Evolutionary conservation across 2,888 invertebrate species (phyloP).

Genomic region (Helleia helle): DNA sequence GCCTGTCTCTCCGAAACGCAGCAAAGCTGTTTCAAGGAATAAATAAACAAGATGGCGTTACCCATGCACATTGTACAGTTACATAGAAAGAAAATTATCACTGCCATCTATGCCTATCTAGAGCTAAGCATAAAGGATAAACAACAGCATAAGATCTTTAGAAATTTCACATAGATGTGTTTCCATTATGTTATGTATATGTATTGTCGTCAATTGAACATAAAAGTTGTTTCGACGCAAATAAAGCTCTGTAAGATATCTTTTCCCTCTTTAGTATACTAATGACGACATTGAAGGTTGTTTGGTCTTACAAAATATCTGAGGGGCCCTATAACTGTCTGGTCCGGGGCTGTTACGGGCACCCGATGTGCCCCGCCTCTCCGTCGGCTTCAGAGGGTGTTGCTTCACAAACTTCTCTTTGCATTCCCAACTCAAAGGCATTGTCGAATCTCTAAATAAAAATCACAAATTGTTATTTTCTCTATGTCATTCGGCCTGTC

Average conservation of each 20-base stretch:
- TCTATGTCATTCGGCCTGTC: background rate
- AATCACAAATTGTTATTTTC: background rate
- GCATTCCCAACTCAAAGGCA: slow-evolving; percentile 58
- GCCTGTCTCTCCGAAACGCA: too few species aligned
- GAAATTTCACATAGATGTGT: too few species aligned
- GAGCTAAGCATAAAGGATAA: too few species aligned
- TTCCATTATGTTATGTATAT: too few species aligned
- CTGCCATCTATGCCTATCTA: too few species aligned
- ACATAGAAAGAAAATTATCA: too few species aligned
- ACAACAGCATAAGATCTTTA: too few species aligned
- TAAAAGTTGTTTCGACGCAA: slow-evolving; percentile 1
- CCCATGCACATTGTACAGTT: too few species aligned
- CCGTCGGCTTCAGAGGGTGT: slow-evolving; percentile 34
- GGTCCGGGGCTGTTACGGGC: slow-evolving; percentile 35
- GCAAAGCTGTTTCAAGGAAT: too few species aligned
- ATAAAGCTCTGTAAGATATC: background rate
- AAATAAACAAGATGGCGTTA: too few species aligned
- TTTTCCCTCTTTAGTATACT: background rate
- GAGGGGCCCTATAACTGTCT: slow-evolving; percentile 37
- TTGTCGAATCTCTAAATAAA: too few species aligned
- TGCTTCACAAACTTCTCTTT: slow-evolving; percentile 45
- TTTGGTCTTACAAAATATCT: slow-evolving; percentile 37
- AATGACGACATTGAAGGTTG: background rate
- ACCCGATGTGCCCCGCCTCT: slow-evolving; percentile 24
- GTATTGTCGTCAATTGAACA: background rate